phyloP scores from a whole-genome alignment of 2,888 invertebrate genomes.

The Spialia ferax region DNA sequence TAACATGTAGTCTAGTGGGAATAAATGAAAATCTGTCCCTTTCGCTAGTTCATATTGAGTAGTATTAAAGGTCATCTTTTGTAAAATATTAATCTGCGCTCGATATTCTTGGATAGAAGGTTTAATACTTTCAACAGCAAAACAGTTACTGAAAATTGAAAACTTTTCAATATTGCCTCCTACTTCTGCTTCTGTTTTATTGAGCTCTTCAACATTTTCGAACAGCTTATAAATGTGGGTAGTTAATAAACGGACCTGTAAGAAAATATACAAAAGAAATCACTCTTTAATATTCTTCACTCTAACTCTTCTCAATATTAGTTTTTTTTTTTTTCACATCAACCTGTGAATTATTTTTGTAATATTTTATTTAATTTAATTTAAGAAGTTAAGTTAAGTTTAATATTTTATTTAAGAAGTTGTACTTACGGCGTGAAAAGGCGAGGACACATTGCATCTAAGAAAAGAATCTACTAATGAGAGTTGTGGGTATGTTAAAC shows the following conservation, averaged over 20 bases:
- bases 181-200: constrained; percentile 61
- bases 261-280: constrained; percentile 47
- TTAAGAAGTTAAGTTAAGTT: too few relatives aligned
- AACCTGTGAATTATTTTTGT: too few relatives aligned
- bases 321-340: too few relatives aligned
- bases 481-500: constrained; percentile 73
- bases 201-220: constrained; percentile 82
- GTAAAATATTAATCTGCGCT: constrained; percentile 90
- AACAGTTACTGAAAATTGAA: constrained; percentile 89
- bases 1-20: constrained; percentile 92
- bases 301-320: too few relatives aligned
- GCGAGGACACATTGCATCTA: constrained; percentile 89
- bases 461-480: constrained; percentile 82
- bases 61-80: constrained; percentile 90
- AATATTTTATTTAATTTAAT: too few relatives aligned
- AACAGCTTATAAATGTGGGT: constrained; percentile 92
- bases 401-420: too few relatives aligned
- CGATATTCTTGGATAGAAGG: constrained; percentile 93
- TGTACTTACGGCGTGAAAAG: constrained; percentile 88
- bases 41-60: constrained; percentile 86
- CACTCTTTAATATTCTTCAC: too few relatives aligned
- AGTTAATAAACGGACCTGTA: constrained; percentile 89
- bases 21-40: constrained; percentile 86
- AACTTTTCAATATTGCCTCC: constrained; percentile 75
- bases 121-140: constrained; percentile 89